Evolutionary conservation across 1,140 invertebrate genomes (phyloP), one percentile per base, ranked within the genome.

Genomic region (Potamilus streckersoni): DNA sequence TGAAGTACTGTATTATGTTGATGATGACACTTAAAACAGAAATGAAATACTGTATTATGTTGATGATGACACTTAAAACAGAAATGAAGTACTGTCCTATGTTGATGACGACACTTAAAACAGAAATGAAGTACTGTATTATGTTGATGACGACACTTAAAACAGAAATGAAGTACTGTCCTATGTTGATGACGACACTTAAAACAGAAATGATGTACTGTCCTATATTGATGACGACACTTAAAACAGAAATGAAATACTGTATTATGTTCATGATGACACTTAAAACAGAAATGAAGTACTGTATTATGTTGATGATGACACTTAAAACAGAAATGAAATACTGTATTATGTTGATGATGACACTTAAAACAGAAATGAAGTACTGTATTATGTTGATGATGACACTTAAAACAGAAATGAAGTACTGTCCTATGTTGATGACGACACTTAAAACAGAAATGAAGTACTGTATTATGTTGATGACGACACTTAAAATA

Each of bases 321-420:
- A 77, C 67, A 57, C 86, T 87, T 73, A 62, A 78, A 78, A 66
- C 38, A 75, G 57, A 69, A 49, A n/a, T n/a, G 63, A 85, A 79
- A 69, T 84, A 84, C 27, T 79, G 72, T 64, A 80, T 80, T 60
- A 84, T 78, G 59, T 81, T 76, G 65, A 82, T 73, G 49, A 85
- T 70, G 27, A 77, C 67, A 57, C 86, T 87, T 73, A 62, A 78
- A 78, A 66, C 38, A 75, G 57, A 69, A 49, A n/a, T 64, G 63
- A 85, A 79, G 71, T 84, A 84, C 31, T 79, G 72, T 64, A 79
- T 80, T 60, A 84, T 78, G 59, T 81, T 76, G 65, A 82, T 73
- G 49, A 85, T 72, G 27, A 77, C 67, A 57, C 86, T 87, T 73
- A 62, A 78, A 78, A 66, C 38, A 73, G 57, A 69, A 49, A n/a